A percentile compares a stretch with the other conserved stretches of the same genome.
Conservation (phyloP, 2,888 invertebrate species). For the Lydus trimaculatus region DNA sequence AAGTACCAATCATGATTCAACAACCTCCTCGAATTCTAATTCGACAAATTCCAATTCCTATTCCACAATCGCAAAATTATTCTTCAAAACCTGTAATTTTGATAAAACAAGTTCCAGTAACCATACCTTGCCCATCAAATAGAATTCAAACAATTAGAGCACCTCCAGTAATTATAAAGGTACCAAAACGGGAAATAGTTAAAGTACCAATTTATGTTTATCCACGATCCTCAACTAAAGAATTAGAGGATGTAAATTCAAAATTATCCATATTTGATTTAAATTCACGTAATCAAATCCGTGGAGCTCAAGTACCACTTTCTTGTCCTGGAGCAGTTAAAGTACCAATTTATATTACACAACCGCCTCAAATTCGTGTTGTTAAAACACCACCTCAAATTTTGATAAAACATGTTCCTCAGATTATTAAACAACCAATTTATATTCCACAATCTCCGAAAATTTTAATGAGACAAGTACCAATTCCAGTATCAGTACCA, state of each 20-base stretch:
- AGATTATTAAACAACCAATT: neutral
- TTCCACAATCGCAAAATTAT: neutral
- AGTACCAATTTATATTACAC: conserved; percentile 6
- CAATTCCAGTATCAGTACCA: conserved; percentile 9
- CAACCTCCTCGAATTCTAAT: neutral
- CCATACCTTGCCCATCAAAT: neutral
- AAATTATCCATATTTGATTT: neutral
- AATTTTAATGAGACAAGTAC: conserved; percentile 4
- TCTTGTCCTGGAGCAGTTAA: neutral
- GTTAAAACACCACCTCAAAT: neutral
- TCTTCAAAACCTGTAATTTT: neutral
- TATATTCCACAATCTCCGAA: neutral
- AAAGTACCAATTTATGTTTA: neutral
- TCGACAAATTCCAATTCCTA: neutral
- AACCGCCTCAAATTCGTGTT: neutral
- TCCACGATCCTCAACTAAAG: neutral
- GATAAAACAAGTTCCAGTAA: neutral
- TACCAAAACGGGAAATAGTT: neutral
- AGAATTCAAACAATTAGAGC: neutral
- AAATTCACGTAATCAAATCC: neutral
- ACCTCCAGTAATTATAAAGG: neutral
- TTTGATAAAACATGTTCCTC: conserved; percentile 10
- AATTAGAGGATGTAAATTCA: neutral
- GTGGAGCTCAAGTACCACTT: neutral
- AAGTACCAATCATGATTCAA: neutral